Evolutionary conservation across 2,888 invertebrate genomes (phyloP).

Genomic region (Cordilura impudica): DNA sequence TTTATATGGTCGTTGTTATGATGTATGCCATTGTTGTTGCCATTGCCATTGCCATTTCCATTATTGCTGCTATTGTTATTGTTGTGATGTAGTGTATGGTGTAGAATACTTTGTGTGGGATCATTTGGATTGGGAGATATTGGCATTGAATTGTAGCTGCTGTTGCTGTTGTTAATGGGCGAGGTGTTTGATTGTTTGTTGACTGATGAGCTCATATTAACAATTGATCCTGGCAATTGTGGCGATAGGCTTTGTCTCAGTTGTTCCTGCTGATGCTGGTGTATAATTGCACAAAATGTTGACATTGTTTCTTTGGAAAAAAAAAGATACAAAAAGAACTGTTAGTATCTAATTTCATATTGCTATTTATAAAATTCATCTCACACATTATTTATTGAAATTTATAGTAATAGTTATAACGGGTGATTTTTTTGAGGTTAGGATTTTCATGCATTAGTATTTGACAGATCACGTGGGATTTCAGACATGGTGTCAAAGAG

Average conservation of each 20-base stretch:
- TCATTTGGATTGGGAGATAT: constrained; percentile 53
- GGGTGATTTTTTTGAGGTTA: no score
- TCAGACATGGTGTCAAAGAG: no score
- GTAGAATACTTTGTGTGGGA: constrained; percentile 45
- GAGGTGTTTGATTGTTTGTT: constrained; percentile 67
- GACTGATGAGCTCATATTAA: constrained; percentile 60
- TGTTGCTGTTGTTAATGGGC: constrained; percentile 61
- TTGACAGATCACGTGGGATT: no score
- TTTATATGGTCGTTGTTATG: constrained; percentile 88
- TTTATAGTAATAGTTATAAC: no score
- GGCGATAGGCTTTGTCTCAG: constrained; percentile 60
- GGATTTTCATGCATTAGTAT: no score
- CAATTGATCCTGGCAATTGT: constrained; percentile 63
- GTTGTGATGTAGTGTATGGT: constrained; percentile 49
- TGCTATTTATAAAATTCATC: no score
- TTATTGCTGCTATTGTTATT: constrained; percentile 41
- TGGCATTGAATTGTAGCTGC: constrained; percentile 51
- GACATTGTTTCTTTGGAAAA: constrained; percentile 16
- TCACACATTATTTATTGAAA: no score
- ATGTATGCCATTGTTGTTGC: constrained; percentile 61
- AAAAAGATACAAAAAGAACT: neutral
- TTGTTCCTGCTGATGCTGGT: constrained; percentile 58
- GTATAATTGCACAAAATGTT: constrained; percentile 59
- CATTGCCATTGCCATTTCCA: constrained; percentile 11
- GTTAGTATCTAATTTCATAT: neutral